phyloP scores from a whole-genome alignment of 2,797 vertebrate genomes.

The Darevskia nairensis region DNA sequence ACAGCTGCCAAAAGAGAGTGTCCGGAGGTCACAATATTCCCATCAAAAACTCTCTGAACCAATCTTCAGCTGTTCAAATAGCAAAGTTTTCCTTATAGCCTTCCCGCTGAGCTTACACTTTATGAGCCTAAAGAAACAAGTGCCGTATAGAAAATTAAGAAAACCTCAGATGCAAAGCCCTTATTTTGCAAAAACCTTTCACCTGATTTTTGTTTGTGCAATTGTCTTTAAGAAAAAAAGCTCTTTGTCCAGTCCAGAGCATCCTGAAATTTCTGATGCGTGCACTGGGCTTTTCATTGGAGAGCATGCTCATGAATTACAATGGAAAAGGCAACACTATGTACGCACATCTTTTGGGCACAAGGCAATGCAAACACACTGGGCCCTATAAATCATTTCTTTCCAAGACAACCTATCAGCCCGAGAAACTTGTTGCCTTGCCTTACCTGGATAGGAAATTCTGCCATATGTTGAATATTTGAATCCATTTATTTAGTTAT shows the following conservation, averaged over 20 bases:
- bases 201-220: constrained; percentile 11
- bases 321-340: not conserved
- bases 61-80: constrained; percentile 81
- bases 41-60: constrained; percentile 54
- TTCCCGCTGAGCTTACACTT: constrained; percentile 51
- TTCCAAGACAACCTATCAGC: no score
- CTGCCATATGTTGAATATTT: no score
- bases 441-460: no score
- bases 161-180: not conserved
- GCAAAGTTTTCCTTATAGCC: constrained; percentile 50
- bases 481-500: no score
- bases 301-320: not conserved
- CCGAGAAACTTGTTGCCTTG: no score
- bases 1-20: constrained; percentile 45
- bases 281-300: not conserved
- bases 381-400: no score
- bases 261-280: not conserved
- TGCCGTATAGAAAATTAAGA: not conserved
- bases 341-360: not conserved
- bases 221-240: not conserved
- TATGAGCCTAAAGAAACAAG: constrained; percentile 47
- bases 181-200: constrained; percentile 43
- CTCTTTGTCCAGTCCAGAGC: not conserved
- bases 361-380: no score
- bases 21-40: constrained; percentile 52